Evolutionary conservation across 2,113 vertebrate genomes (phyloP), one percentile per base, ranked within the genome.

Genomic region (Sciurus niger): DNA sequence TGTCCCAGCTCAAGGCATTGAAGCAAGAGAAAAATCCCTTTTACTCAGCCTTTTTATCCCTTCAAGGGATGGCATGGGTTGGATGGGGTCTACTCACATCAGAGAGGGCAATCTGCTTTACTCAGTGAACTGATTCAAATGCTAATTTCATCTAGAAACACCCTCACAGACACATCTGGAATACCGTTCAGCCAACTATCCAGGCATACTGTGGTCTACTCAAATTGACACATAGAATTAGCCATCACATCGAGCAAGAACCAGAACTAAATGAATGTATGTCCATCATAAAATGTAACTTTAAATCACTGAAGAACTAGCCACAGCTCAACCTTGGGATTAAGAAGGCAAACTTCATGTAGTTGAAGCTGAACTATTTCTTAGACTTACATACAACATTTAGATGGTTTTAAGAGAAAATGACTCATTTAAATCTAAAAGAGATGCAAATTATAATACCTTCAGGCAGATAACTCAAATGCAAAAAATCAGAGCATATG

Each of bases 361-460:
- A 8, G 37, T 55, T 48, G 70, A 85, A 10, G 10, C 6, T 55
- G 63, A 92, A 72, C 28, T 10, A 79, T 87, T 91, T 77, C 7
- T 48, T 22, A 43, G 37, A 84, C 4, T 32, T 55, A 32, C 2
- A 4, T 20, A 68, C 2, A 84, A 55, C 12, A 74, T 82, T 58
- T 63, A 67, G 16, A 1, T 76, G n/a, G 1, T 51, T 77, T 90
- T 94, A 92, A 48, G 32, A 82, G n/a, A 53, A 96, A 93, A 63
- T 18, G 72, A 73, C 4, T 95, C 37, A 84, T 79, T 94, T 78
- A 37, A 7, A 74, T 40, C n/a, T 74, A 37, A 88, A 48, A 90
- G 28, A 77, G 12, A 46, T 28, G 30, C 9, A 95, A 79, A 91
- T 70, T 89, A 60, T 84, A 67, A 84, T 68, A 43, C 10, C 43